Evolutionary conservation across 2,113 vertebrate species (phyloP).

Genomic region (Arvicanthis niloticus): DNA sequence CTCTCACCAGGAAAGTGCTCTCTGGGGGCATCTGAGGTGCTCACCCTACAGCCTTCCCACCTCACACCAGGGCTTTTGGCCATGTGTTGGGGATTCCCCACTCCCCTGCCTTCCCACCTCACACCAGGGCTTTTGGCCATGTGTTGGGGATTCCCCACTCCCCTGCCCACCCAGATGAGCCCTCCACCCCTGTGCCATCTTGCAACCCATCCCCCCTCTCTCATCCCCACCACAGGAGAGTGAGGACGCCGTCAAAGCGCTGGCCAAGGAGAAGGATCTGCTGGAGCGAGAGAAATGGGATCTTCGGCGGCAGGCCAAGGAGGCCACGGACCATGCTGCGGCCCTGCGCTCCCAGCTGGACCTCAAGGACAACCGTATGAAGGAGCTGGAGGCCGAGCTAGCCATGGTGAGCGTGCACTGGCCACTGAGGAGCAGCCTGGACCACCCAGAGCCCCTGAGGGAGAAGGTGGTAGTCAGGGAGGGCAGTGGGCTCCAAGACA

Average conservation of each 20-base stretch:
- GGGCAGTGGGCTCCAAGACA: no score
- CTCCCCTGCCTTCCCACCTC: neutral
- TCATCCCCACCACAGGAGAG: constrained; percentile 90
- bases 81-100: neutral
- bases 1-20: accelerated
- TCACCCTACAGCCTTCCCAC: neutral
- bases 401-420: constrained; percentile 93
- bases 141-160: neutral
- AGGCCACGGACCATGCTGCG: constrained; percentile 95
- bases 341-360: constrained; percentile 96
- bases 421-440: no score
- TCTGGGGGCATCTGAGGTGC: neutral
- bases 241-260: constrained; percentile 96
- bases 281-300: constrained; percentile 99
- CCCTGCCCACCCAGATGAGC: neutral
- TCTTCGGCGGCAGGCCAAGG: constrained; percentile 96
- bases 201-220: neutral
- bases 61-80: neutral
- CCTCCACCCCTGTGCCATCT: accelerated
- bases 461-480: neutral
- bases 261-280: constrained; percentile 97
- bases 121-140: neutral
- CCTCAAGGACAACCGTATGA: constrained; percentile 99
- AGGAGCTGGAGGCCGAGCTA: constrained; percentile 98
- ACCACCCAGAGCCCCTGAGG: neutral